These are phyloP conservation scores for Rotaria macrura DNA, from an alignment of 2,888 invertebrate genomes.

Conservation along the genomic window DNA sequence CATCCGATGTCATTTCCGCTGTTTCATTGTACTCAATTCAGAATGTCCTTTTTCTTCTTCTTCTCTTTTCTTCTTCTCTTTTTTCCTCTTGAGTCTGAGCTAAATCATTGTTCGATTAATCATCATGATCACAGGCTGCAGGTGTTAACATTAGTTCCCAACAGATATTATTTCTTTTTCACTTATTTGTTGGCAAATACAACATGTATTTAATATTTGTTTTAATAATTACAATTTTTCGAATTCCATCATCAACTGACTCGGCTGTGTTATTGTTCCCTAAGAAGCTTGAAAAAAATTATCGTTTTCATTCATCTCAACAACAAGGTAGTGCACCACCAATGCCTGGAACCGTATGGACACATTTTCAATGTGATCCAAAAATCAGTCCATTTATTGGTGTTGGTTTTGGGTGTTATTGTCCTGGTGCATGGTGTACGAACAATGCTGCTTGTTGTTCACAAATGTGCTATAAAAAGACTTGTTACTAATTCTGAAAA, in stretches of 20 bases:
- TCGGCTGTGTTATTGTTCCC: background rate
- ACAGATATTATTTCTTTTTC: background rate
- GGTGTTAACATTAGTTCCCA: background rate
- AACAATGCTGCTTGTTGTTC: background rate
- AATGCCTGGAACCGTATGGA: background rate
- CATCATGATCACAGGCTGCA: background rate
- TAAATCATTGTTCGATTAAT: background rate
- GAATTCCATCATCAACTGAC: background rate
- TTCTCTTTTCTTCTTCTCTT: background rate
- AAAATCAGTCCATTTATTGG: constrained; percentile 11
- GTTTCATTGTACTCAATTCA: background rate
- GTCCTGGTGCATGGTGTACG: constrained; percentile 18
- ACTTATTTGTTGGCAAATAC: background rate
- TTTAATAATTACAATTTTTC: background rate
- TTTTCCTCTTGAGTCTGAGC: background rate
- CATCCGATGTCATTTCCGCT: background rate
- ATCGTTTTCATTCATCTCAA: background rate
- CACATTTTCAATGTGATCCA: constrained; percentile 18
- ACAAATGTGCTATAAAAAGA: constrained; percentile 22
- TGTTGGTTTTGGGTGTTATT: constrained; percentile 17
- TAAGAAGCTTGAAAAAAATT: background rate
- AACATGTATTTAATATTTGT: background rate
- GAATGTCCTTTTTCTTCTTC: background rate
- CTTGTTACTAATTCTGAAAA: background rate
- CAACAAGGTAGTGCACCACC: background rate